Conservation (phyloP, 2,113 vertebrate genomes). For the Psettodes erumei region DNA sequence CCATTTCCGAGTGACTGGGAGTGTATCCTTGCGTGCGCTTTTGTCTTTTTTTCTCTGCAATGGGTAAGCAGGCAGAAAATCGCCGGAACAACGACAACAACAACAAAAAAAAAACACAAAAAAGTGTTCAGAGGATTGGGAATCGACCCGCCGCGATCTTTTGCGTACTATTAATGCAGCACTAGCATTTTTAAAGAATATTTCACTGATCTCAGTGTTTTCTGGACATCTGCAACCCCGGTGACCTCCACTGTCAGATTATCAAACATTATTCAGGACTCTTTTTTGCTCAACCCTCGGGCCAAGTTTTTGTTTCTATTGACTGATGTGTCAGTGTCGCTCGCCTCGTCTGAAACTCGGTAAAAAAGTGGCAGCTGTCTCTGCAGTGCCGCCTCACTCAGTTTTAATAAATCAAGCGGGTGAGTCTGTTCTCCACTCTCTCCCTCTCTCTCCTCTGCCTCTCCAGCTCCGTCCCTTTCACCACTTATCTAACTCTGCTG, state of each 20-base stretch:
- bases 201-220: slow-evolving; percentile 12
- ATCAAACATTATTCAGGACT: slow-evolving; percentile 4
- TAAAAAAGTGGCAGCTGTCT: slow-evolving; percentile 70
- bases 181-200: background rate
- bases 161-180: background rate
- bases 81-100: too few relatives aligned
- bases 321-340: slow-evolving; percentile 43
- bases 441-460: slow-evolving; percentile 11
- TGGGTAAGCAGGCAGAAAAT: slow-evolving; percentile 11
- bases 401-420: slow-evolving; percentile 67
- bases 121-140: background rate
- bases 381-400: slow-evolving; percentile 39
- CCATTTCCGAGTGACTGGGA: slow-evolving; percentile 5
- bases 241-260: background rate
- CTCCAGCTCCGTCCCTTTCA: slow-evolving; percentile 41
- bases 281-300: slow-evolving; percentile 4
- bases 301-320: slow-evolving; percentile 44
- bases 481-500: slow-evolving; percentile 50
- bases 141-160: background rate
- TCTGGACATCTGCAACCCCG: background rate
- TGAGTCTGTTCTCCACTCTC: slow-evolving; percentile 31
- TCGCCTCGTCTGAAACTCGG: slow-evolving; percentile 44
- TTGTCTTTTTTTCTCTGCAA: slow-evolving; percentile 10
- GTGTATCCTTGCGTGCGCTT: background rate
- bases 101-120: background rate